Evolutionary conservation across 2,797 vertebrate genomes (phyloP).

Genomic region (Sebastes paucispinis): DNA sequence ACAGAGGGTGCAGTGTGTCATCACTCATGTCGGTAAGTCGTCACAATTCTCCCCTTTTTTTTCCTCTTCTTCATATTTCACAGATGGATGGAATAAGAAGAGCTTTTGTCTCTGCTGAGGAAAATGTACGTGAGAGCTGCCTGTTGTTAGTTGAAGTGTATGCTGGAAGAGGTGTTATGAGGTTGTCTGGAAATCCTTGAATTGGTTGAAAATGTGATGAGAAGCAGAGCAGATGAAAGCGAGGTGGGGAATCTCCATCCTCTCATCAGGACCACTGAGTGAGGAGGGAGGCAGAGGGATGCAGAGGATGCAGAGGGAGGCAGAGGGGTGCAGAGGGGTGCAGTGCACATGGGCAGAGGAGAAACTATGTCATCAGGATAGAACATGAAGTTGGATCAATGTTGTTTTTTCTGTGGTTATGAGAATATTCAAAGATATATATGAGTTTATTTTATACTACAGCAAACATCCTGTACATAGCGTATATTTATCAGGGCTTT

Average conservation of each 20-base stretch:
- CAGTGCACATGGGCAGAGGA: constrained; percentile 27
- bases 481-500: background rate
- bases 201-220: background rate
- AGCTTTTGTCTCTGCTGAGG: background rate
- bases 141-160: background rate
- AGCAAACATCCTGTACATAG: background rate
- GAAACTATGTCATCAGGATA: background rate
- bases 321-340: background rate
- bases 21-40: constrained; percentile 94
- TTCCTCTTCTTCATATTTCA: background rate
- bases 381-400: background rate
- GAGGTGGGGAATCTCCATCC: constrained; percentile 24
- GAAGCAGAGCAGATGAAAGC: constrained; percentile 1
- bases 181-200: background rate
- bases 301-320: too few species aligned
- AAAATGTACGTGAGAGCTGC: background rate
- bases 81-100: background rate
- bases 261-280: constrained; percentile 54
- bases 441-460: background rate
- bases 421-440: background rate
- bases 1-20: constrained; percentile 89
- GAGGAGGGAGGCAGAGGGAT: background rate
- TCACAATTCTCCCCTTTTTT: background rate
- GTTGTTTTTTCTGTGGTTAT: background rate
- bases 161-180: background rate